Conservation (phyloP, 92 coral and sea anemone species). For the Umimayanthus chanpuru region DNA sequence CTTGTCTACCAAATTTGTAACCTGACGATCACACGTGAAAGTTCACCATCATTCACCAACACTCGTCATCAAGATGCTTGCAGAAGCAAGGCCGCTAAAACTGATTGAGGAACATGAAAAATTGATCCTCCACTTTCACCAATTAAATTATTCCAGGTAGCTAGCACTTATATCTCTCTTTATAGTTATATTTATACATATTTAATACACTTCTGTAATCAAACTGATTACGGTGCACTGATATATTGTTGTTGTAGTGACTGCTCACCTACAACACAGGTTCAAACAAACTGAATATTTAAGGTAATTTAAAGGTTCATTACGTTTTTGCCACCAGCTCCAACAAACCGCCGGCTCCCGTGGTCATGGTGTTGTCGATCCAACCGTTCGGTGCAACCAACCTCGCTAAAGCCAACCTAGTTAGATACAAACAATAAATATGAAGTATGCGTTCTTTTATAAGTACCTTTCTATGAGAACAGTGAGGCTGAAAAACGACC, state of each 20-base stretch:
- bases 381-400: conserved; percentile 94
- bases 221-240: too few species aligned
- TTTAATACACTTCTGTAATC: too few species aligned
- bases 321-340: conserved; percentile 85
- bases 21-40: too few species aligned
- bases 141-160: not conserved
- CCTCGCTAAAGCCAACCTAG: conserved; percentile 82
- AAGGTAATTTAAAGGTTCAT: not conserved
- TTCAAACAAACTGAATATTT: not conserved
- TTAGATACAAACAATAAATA: not conserved
- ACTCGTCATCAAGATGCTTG: too few species aligned
- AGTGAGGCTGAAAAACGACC: too few species aligned
- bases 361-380: conserved; percentile 93
- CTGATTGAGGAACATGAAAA: not conserved
- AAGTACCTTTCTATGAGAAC: too few species aligned
- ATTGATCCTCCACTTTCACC: not conserved
- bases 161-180: too few species aligned
- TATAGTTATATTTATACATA: too few species aligned
- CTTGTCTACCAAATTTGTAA: too few species aligned
- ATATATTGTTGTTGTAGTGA: too few species aligned
- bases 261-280: not conserved
- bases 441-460: not conserved
- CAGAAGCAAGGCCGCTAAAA: too few species aligned
- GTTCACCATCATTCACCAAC: too few species aligned
- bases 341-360: conserved; percentile 88